These are phyloP conservation scores for Proteles cristata DNA, from an alignment of 2,113 vertebrate genomes.

Conservation along the genomic window DNA sequence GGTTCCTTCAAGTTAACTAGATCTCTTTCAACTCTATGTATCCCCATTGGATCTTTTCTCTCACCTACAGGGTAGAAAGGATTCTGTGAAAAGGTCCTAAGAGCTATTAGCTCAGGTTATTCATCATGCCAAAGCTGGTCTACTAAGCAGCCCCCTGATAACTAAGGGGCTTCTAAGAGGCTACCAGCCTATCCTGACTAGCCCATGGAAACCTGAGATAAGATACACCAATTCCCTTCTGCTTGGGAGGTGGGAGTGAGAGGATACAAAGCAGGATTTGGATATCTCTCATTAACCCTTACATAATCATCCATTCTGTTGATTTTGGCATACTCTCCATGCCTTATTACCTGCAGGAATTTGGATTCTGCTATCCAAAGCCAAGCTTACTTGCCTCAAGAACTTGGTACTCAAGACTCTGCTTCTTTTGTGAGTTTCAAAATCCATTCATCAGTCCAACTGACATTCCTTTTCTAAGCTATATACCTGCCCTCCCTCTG, in stretches of 20 bases:
- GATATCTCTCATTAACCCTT: background rate
- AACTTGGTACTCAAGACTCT: conserved; percentile 5
- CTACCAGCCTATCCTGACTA: background rate
- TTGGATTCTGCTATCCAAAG: conserved; percentile 10
- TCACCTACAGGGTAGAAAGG: background rate
- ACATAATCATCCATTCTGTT: background rate
- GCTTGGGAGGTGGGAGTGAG: background rate
- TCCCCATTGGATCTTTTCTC: background rate
- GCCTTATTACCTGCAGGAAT: background rate
- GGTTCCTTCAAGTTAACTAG: background rate
- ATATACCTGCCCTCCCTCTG: background rate
- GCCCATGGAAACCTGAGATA: background rate
- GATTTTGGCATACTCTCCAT: background rate
- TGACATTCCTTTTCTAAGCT: background rate
- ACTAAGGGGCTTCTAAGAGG: background rate
- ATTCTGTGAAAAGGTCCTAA: background rate
- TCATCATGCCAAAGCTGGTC: background rate
- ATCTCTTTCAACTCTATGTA: background rate
- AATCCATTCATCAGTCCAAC: background rate
- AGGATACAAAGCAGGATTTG: background rate
- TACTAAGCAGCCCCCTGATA: background rate
- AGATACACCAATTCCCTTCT: background rate
- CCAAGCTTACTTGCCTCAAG: conserved; percentile 4
- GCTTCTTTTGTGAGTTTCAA: conserved; percentile 16
- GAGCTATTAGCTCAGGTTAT: background rate